Evolutionary conservation across 2,888 invertebrate species (phyloP), one percentile per base, ranked within the genome.

Genomic region (Busseola fusca): DNA sequence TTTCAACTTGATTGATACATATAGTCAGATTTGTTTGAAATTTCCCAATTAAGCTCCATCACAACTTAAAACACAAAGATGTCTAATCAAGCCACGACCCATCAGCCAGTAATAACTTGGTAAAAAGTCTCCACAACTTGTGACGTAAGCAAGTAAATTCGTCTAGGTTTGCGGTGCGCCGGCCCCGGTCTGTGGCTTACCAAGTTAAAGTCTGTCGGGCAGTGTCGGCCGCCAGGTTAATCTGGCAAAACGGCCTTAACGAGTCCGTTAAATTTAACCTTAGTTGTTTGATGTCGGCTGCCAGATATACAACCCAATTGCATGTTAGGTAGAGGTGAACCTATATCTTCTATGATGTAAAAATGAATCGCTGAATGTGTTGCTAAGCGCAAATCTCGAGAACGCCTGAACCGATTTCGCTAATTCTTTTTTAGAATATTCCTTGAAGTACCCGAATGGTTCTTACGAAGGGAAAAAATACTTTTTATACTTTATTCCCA

Each of bases 221-320:
- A 21, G 34, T 27, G 74, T 67, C 69, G 48, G 65, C 71, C 72
- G 81, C 64, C 83, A 74, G 78, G 84, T 86, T 87, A 81, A 80
- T 74, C 75, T 70, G 68, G 69, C 58, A 60, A n/a, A 50, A 78
- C 69, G 75, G 75, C 74, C 71, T 82, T 78, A 78, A 70, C 66
- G 77, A 64, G 76, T 76, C 66, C 65, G 84, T 83, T 80, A 84
- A 87, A 85, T 84, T 82, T 86, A 80, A 87, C 84, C 78, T 86
- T 83, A 78, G 60, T 73, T 71, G 69, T 72, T 75, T 69, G 52
- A 81, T 75, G 76, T 76, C 56, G 58, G 70, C 62, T 68, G 42
- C 56, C 59, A 52, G 56, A 37, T 64, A 70, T 69, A 30, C 52
- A 63, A 60, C 66, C 56, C 71, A 73, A 73, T 74, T 73, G 66